A percentile compares a stretch with the other conserved stretches of the same genome.
phyloP scores from a whole-genome alignment of 2,888 invertebrate genomes.

The Norana najaformis region DNA sequence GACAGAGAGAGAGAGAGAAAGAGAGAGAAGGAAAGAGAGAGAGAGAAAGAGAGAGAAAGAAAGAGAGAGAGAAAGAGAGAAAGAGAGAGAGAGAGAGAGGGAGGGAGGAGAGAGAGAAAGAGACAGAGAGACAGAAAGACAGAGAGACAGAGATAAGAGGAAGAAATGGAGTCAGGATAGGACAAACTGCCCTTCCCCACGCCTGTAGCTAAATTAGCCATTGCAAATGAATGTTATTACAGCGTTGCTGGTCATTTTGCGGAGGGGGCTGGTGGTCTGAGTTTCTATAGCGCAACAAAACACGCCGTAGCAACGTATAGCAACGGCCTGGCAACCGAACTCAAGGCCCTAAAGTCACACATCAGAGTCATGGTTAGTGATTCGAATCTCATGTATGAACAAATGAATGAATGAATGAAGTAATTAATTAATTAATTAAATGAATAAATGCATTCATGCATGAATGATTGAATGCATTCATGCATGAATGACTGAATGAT shows the following conservation, averaged over 20 bases:
- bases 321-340: conserved; percentile 66
- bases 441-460: neutral
- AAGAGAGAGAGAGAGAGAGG: too few relatives aligned
- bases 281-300: conserved; percentile 68
- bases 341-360: conserved; percentile 58
- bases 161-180: too few relatives aligned
- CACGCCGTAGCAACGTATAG: conserved; percentile 67
- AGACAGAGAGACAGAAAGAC: too few relatives aligned
- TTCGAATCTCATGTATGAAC: neutral
- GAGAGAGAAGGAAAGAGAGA: too few relatives aligned
- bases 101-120: too few relatives aligned
- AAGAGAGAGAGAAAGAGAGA: too few relatives aligned
- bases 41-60: too few relatives aligned
- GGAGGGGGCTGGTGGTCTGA: conserved; percentile 45
- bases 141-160: too few relatives aligned
- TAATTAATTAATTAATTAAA: neutral
- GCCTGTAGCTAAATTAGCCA: too few relatives aligned
- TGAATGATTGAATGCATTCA: neutral
- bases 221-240: too few relatives aligned
- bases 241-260: conserved; percentile 60
- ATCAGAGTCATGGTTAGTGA: conserved; percentile 53
- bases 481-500: neutral
- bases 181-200: too few relatives aligned
- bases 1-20: too few relatives aligned
- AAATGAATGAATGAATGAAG: neutral